These are phyloP conservation scores for Chrosomus eos DNA, from an alignment of 2,797 vertebrate species.

Conservation along the genomic window DNA sequence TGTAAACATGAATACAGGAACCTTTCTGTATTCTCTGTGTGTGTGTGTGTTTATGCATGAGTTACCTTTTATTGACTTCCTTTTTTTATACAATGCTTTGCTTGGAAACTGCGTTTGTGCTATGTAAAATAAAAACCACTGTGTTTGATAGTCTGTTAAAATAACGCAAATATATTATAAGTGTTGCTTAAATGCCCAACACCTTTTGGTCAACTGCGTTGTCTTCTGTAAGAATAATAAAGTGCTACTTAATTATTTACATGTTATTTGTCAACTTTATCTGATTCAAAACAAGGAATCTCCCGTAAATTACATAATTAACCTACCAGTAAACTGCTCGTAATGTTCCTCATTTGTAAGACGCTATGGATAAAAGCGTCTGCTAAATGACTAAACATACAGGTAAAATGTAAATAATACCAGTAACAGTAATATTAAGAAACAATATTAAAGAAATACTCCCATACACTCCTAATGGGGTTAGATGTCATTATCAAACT, in stretches of 20 bases:
- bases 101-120: neutral
- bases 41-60: too few relatives aligned
- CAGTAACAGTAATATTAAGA: neutral
- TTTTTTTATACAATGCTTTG: neutral
- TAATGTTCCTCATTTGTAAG: neutral
- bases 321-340: neutral
- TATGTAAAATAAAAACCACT: neutral
- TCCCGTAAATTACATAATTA: neutral
- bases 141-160: neutral
- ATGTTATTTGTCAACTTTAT: neutral
- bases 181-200: neutral
- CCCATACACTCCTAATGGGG: neutral
- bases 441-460: neutral
- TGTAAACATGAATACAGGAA: neutral
- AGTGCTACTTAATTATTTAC: neutral
- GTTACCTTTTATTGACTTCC: neutral
- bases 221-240: neutral
- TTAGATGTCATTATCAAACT: slow-evolving; percentile 1
- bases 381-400: neutral
- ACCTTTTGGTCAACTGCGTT: neutral
- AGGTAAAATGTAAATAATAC: neutral
- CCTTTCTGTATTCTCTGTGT: neutral
- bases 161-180: neutral
- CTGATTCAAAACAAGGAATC: neutral
- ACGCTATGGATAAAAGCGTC: neutral